phyloP scores from a whole-genome alignment of 2,113 vertebrate species.

The Atrichornis clamosus region DNA sequence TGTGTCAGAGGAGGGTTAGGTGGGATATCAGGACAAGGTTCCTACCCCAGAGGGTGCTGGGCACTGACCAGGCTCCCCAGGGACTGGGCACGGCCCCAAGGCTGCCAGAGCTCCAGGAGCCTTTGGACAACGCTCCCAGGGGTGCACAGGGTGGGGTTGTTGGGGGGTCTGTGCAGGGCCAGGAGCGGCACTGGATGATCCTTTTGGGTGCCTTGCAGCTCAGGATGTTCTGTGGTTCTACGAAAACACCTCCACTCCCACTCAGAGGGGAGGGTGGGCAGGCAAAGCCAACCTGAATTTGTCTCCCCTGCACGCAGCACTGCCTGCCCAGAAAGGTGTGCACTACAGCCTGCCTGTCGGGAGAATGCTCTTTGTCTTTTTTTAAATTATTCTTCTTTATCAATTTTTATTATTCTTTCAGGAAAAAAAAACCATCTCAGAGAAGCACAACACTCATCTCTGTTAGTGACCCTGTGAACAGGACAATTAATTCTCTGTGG shows the following conservation, averaged over 20 bases:
- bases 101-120: not conserved
- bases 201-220: not conserved
- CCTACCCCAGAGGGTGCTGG: not conserved
- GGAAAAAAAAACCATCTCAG: not conserved
- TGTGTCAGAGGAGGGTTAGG: not conserved
- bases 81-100: not conserved
- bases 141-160: not conserved
- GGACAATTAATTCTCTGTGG: not conserved
- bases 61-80: not conserved
- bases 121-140: not conserved
- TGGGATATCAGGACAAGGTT: accelerated
- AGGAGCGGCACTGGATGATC: accelerated
- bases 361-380: not conserved
- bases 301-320: not conserved
- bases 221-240: not conserved
- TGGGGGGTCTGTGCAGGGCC: not conserved
- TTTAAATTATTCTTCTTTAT: not conserved
- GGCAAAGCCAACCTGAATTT: not conserved
- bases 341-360: not conserved
- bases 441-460: not conserved
- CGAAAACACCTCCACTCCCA: not conserved
- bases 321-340: not conserved
- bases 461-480: not conserved
- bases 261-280: not conserved
- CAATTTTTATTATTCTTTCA: not conserved